These are phyloP conservation scores for Melanotus villosus DNA, from an alignment of 2,888 invertebrate genomes.

Conservation along the genomic window DNA sequence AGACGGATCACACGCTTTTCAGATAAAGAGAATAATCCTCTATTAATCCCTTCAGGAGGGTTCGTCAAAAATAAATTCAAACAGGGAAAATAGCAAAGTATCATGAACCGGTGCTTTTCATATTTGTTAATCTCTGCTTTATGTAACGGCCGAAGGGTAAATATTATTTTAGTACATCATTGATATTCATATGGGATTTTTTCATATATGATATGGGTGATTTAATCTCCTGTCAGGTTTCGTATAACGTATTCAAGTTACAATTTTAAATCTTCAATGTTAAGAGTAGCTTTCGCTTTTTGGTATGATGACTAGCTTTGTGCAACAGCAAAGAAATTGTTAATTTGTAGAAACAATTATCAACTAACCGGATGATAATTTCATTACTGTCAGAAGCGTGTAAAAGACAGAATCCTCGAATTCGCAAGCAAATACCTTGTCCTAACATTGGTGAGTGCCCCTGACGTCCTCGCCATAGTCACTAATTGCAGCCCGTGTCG, in stretches of 20 bases:
- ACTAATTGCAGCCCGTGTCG: slow-evolving; percentile 55
- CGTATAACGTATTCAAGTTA: neutral
- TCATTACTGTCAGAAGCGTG: slow-evolving; percentile 31
- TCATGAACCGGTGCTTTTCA: slow-evolving; percentile 30
- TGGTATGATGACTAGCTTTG: too few relatives aligned
- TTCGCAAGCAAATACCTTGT: slow-evolving; percentile 27
- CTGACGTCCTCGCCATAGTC: slow-evolving; percentile 52
- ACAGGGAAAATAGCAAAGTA: slow-evolving; percentile 16
- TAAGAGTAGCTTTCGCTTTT: too few relatives aligned
- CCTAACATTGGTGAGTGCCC: slow-evolving; percentile 43
- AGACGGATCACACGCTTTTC: too few relatives aligned
- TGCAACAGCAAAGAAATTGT: neutral
- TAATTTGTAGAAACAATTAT: neutral
- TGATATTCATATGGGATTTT: slow-evolving; percentile 18
- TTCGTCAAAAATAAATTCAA: slow-evolving; percentile 29
- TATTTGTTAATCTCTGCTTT: slow-evolving; percentile 28
- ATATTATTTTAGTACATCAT: slow-evolving; percentile 24
- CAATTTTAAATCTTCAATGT: neutral
- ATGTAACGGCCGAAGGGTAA: slow-evolving; percentile 20
- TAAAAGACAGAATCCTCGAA: slow-evolving; percentile 39
- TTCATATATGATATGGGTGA: too few relatives aligned
- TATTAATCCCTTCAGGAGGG: slow-evolving; percentile 24
- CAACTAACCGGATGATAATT: slow-evolving; percentile 21
- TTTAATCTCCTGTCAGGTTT: neutral
- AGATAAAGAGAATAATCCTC: slow-evolving; percentile 9